A percentile compares a stretch with the other conserved stretches of the same genome.
These are phyloP conservation scores for Daphoenositta chrysoptera DNA, from an alignment of 2,113 vertebrate species.

Conservation along the genomic window DNA sequence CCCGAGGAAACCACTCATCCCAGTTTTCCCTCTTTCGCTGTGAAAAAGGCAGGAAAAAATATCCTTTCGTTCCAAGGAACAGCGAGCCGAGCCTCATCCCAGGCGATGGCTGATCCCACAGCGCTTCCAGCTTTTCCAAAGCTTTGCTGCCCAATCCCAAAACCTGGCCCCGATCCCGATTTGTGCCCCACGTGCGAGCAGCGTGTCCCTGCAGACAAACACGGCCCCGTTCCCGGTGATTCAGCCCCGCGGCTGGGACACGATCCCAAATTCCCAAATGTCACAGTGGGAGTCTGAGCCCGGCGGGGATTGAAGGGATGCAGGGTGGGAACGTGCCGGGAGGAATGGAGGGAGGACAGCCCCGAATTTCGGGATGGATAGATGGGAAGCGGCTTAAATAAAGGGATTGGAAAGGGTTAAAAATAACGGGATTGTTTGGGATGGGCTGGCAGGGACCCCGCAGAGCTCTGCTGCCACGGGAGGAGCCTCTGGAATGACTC, in stretches of 20 bases:
- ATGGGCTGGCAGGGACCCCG: neutral
- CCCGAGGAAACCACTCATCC: neutral
- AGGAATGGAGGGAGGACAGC: neutral
- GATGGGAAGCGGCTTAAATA: neutral
- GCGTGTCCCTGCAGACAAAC: neutral
- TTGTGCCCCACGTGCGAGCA: neutral
- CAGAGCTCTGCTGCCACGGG: neutral
- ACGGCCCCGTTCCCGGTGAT: neutral
- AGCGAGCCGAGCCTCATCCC: neutral
- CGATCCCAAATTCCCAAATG: neutral
- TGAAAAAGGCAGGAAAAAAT: neutral
- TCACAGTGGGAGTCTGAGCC: accelerated
- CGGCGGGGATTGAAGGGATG: no score
- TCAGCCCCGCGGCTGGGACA: neutral
- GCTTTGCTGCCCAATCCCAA: neutral
- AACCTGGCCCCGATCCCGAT: accelerated
- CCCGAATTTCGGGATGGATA: neutral
- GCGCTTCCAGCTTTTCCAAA: neutral
- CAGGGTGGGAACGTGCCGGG: neutral
- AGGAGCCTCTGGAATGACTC: neutral
- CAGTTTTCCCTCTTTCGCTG: neutral
- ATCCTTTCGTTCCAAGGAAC: neutral
- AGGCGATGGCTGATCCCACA: accelerated
- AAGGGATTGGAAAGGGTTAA: neutral
- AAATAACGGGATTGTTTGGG: neutral